Conservation (phyloP, 1,140 invertebrate genomes). For the Leptonema lineaticorne region DNA sequence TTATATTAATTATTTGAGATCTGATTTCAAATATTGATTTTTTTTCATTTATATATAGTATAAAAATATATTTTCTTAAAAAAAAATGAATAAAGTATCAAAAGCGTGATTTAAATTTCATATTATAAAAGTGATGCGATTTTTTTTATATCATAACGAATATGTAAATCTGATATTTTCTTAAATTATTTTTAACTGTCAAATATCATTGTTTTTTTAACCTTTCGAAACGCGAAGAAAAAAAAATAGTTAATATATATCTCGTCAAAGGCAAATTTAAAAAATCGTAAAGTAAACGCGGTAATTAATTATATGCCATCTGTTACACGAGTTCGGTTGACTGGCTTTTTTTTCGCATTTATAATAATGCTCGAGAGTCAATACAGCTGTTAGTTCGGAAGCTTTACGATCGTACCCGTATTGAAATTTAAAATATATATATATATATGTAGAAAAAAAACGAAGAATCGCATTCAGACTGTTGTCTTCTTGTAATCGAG, state of each 20-base stretch:
- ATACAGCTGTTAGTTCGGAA: background rate
- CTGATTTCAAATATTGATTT: too few relatives aligned
- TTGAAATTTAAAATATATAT: too few relatives aligned
- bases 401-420: background rate
- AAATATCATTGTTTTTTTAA: too few relatives aligned
- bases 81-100: too few relatives aligned
- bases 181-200: too few relatives aligned
- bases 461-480: background rate
- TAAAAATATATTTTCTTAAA: background rate
- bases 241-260: background rate
- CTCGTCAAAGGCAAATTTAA: background rate
- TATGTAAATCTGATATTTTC: too few relatives aligned
- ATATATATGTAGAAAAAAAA: background rate
- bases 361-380: too few relatives aligned
- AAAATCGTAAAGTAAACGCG: conserved; percentile 13
- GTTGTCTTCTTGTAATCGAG: background rate
- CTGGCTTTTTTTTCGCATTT: background rate
- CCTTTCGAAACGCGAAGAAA: background rate
- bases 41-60: background rate
- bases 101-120: too few relatives aligned
- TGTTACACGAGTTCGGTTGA: background rate
- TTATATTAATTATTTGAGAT: too few relatives aligned
- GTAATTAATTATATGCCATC: conserved; percentile 11
- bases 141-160: too few relatives aligned
- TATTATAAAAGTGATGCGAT: too few relatives aligned